Conservation (phyloP, 2,888 invertebrate genomes). For the Molorchus minor region DNA sequence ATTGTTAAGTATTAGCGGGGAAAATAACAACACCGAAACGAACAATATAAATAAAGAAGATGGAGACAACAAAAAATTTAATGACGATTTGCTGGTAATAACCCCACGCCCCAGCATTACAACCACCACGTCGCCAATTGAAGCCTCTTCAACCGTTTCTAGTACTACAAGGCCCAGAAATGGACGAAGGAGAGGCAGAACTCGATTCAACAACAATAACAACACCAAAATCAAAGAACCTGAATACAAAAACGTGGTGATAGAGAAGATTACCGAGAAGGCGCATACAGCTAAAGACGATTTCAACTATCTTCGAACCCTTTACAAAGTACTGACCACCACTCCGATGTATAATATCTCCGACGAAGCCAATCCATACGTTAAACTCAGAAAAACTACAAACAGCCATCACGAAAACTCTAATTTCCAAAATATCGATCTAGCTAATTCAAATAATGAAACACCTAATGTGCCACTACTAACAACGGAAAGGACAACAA, state of each 20-base stretch:
- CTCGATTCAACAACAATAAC: constrained; percentile 17
- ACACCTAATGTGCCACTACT: not conserved
- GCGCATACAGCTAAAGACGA: constrained; percentile 39
- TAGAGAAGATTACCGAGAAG: constrained; percentile 33
- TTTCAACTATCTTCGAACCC: constrained; percentile 36
- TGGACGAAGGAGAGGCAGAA: constrained; percentile 26
- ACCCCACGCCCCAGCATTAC: not conserved
- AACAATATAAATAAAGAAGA: constrained; percentile 8
- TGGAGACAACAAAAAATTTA: not conserved
- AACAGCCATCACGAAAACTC: not conserved
- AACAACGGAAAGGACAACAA: constrained; percentile 6
- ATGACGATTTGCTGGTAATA: not conserved
- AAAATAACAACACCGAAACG: not conserved
- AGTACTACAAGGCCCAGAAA: constrained; percentile 15
- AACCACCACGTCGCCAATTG: not conserved
- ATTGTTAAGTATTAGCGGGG: not conserved
- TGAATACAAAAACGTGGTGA: constrained; percentile 26
- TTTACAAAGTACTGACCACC: constrained; percentile 29
- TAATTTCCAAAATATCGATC: not conserved
- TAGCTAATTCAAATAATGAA: not conserved
- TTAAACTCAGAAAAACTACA: not conserved
- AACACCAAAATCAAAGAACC: not conserved
- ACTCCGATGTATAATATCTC: constrained; percentile 4
- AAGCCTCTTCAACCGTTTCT: not conserved
- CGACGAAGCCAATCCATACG: not conserved